phyloP scores from a whole-genome alignment of 2,113 vertebrate species.

The Toxotes jaculatrix region DNA sequence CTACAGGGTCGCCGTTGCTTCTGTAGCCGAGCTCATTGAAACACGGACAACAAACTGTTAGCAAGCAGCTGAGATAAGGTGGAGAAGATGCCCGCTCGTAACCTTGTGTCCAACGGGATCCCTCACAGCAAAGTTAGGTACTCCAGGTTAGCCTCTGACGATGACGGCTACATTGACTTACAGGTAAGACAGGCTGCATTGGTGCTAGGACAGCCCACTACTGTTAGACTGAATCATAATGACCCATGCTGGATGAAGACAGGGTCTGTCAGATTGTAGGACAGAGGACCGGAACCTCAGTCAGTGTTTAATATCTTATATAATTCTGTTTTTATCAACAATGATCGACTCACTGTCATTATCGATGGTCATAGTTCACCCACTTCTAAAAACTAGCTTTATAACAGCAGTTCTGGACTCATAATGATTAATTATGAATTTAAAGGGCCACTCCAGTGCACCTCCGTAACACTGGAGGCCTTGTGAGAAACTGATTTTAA shows the following conservation, averaged over 20 bases:
- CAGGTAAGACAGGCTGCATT: slow-evolving; percentile 85
- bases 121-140: slow-evolving; percentile 92
- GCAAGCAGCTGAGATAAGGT: background rate
- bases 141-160: slow-evolving; percentile 91
- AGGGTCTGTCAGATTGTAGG: background rate
- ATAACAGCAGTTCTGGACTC: background rate
- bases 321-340: background rate
- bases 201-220: background rate
- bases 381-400: background rate
- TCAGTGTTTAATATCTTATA: background rate
- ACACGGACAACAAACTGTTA: slow-evolving; percentile 3
- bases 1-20: background rate
- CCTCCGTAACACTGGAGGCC: background rate
- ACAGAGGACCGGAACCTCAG: background rate
- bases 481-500: background rate
- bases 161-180: slow-evolving; percentile 97
- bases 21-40: slow-evolving; percentile 22
- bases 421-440: background rate
- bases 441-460: background rate
- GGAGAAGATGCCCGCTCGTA: slow-evolving; percentile 90
- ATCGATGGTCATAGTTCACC: background rate
- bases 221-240: background rate
- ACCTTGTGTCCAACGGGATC: slow-evolving; percentile 82
- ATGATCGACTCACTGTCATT: background rate
- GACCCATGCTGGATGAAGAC: background rate